Conservation (phyloP, 2,113 vertebrate genomes). For the Pluvialis apricaria region DNA sequence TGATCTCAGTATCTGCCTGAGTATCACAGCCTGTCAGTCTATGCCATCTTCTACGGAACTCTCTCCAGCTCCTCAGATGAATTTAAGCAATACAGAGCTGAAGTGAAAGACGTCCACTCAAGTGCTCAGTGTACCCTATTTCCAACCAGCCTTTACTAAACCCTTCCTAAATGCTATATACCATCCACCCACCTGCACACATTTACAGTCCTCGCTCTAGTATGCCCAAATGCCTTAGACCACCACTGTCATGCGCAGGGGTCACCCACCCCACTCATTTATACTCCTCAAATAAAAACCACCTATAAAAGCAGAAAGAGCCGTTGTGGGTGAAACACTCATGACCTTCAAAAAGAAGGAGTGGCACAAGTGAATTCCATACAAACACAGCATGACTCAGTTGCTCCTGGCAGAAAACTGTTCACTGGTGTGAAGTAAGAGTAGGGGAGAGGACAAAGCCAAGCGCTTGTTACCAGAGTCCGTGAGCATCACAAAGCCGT, state of each 20-base stretch:
- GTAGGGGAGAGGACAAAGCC: background rate
- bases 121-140: background rate
- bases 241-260: background rate
- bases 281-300: background rate
- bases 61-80: background rate
- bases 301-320: background rate
- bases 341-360: background rate
- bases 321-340: background rate
- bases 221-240: background rate
- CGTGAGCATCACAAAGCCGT: slow-evolving; percentile 85
- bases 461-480: slow-evolving; percentile 79
- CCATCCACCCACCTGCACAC: background rate
- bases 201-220: background rate
- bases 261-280: background rate
- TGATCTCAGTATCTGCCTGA: background rate
- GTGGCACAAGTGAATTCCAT: background rate
- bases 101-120: background rate
- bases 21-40: background rate
- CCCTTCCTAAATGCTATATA: background rate
- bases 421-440: background rate
- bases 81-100: background rate
- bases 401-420: background rate
- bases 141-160: background rate
- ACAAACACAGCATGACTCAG: background rate
- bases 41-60: background rate